Conservation (phyloP, 2,797 vertebrate genomes). For the Pitangus sulphuratus region DNA sequence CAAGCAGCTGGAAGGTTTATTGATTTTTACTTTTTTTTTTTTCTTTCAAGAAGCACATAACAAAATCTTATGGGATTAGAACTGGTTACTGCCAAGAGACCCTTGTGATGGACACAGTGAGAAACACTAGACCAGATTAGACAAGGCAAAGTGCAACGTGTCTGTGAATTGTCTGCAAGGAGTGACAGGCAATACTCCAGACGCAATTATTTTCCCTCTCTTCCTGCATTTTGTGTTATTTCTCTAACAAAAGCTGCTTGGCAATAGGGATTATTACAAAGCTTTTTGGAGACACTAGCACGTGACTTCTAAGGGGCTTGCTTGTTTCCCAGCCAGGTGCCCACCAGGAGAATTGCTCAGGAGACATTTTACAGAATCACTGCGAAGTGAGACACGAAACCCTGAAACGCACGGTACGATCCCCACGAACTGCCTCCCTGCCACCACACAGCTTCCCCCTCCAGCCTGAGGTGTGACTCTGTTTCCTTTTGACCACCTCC, state of each 20-base stretch:
- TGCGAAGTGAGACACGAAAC: background rate
- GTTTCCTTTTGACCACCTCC: background rate
- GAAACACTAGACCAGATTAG: background rate
- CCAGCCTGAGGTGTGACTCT: background rate
- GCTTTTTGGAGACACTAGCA: background rate
- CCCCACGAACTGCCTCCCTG: background rate
- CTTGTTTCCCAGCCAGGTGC: background rate
- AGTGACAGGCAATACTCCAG: background rate
- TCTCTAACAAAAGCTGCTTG: conserved; percentile 19
- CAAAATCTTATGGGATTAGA: conserved; percentile 17
- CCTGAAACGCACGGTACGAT: background rate
- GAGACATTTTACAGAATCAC: background rate
- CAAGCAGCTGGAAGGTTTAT: background rate
- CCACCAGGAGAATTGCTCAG: background rate
- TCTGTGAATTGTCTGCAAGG: background rate
- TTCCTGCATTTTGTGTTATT: conserved; percentile 1
- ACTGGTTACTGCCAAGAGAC: conserved; percentile 28
- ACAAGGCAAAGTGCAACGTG: background rate
- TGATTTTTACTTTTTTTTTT: background rate
- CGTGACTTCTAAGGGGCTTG: background rate
- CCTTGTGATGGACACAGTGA: background rate
- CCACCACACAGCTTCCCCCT: background rate
- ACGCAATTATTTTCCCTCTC: conserved; percentile 2
- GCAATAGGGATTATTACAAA: conserved; percentile 45
- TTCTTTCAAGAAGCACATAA: conserved; percentile 1